Conservation (phyloP, 2,113 vertebrate species). For the Python bivittatus region DNA sequence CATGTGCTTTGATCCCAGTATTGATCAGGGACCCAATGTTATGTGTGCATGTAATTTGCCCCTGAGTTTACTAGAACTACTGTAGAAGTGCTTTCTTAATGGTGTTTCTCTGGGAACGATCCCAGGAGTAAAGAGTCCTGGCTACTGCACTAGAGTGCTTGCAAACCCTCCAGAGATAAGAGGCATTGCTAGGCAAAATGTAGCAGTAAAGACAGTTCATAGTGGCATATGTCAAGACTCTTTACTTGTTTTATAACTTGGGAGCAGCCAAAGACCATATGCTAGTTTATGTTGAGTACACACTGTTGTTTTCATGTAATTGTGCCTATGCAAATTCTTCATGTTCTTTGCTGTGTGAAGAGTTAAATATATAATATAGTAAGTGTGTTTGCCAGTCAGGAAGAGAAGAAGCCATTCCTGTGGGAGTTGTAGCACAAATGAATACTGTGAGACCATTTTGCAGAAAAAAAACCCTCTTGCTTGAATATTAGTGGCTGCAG, state of each 20-base stretch:
- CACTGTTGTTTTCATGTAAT: neutral
- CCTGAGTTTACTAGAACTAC: neutral
- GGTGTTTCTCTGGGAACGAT: neutral
- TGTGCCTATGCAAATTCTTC: neutral
- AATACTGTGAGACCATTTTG: neutral
- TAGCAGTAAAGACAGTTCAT: neutral
- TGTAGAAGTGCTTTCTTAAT: neutral
- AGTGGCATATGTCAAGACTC: neutral
- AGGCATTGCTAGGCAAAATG: neutral
- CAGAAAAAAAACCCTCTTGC: neutral
- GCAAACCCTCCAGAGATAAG: neutral
- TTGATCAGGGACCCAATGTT: neutral
- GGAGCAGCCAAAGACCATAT: neutral
- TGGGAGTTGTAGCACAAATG: neutral
- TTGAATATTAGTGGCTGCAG: rapidly evolving
- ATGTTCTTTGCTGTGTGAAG: neutral
- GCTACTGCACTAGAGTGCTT: neutral
- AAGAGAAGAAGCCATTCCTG: neutral
- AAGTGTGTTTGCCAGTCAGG: neutral
- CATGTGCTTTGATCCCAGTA: neutral
- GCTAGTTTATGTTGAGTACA: constrained; percentile 21
- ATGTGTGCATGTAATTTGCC: neutral
- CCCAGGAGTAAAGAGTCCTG: neutral
- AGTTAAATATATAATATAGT: constrained; percentile 14
- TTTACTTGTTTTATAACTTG: constrained; percentile 7